Evolutionary conservation across 2,113 vertebrate species (phyloP).

Genomic region (Balaenoptera acutorostrata): DNA sequence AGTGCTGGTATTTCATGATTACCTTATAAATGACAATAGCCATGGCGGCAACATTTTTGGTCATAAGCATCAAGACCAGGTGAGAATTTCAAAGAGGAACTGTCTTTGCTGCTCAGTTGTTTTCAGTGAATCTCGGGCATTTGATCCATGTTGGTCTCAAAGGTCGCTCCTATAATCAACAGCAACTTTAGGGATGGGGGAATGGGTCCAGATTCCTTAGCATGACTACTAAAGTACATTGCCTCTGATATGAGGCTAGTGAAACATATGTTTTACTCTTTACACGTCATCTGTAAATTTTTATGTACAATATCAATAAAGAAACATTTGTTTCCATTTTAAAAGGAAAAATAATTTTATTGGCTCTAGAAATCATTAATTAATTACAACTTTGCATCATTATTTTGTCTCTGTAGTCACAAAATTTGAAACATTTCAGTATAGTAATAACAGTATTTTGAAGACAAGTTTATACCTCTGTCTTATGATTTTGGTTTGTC

Average conservation of each 20-base stretch:
- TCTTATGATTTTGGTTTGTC: slow-evolving; percentile 2
- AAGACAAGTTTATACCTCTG: background rate
- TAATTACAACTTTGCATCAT: background rate
- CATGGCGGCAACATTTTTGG: background rate
- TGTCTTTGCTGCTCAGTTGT: background rate
- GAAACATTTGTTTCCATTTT: background rate
- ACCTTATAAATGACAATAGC: background rate
- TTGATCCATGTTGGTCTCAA: background rate
- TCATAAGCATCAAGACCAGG: background rate
- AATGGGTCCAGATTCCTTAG: background rate
- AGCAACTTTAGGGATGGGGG: background rate
- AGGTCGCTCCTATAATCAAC: background rate
- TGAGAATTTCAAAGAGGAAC: background rate
- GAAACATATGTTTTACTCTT: background rate
- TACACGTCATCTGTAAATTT: background rate
- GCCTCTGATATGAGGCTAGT: background rate
- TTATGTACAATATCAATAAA: background rate
- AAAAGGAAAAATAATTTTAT: background rate
- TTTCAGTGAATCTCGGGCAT: background rate
- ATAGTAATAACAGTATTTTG: background rate
- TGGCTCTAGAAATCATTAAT: background rate
- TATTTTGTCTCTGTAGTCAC: background rate
- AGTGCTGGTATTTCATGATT: background rate
- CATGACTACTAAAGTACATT: background rate
- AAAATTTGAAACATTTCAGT: background rate